A percentile compares a stretch with the other conserved stretches of the same genome.
Conservation (phyloP, 2,797 vertebrate genomes). For the Sebastes paucispinis region DNA sequence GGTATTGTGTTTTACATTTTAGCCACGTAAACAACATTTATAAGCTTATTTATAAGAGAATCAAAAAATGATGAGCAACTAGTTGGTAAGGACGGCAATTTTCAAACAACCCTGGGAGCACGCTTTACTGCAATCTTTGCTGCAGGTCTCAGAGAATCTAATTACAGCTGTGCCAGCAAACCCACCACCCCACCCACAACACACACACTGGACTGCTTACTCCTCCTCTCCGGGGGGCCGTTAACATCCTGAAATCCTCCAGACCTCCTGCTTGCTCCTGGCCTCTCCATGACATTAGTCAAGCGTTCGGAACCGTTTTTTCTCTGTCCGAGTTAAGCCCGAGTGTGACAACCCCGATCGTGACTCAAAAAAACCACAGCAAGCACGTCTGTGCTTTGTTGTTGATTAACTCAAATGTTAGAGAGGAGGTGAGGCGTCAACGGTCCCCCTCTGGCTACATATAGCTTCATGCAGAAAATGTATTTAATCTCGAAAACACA, state of each 20-base stretch:
- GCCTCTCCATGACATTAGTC: conserved; percentile 30
- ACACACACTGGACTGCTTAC: neutral
- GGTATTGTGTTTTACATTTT: neutral
- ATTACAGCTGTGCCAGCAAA: conserved; percentile 61
- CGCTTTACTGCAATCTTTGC: conserved; percentile 33
- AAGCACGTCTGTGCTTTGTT: neutral
- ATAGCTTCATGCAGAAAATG: neutral
- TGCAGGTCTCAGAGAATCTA: conserved; percentile 64
- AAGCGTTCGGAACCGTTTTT: conserved; percentile 11
- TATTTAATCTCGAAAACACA: neutral
- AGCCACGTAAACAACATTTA: neutral
- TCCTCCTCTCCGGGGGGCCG: conserved; percentile 37
- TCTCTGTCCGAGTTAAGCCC: conserved; percentile 8
- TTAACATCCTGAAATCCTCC: conserved; percentile 48
- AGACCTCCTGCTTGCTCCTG: conserved; percentile 42
- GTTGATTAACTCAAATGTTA: neutral
- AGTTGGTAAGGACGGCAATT: neutral
- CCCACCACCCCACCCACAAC: neutral
- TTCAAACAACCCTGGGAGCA: conserved; percentile 6
- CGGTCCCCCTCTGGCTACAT: neutral
- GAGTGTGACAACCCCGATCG: neutral
- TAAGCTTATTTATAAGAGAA: neutral
- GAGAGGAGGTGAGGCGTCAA: neutral
- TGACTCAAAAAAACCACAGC: neutral
- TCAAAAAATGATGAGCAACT: neutral